Evolutionary conservation across 1,140 invertebrate genomes (phyloP).

Genomic region (Himalopsyche phryganea): DNA sequence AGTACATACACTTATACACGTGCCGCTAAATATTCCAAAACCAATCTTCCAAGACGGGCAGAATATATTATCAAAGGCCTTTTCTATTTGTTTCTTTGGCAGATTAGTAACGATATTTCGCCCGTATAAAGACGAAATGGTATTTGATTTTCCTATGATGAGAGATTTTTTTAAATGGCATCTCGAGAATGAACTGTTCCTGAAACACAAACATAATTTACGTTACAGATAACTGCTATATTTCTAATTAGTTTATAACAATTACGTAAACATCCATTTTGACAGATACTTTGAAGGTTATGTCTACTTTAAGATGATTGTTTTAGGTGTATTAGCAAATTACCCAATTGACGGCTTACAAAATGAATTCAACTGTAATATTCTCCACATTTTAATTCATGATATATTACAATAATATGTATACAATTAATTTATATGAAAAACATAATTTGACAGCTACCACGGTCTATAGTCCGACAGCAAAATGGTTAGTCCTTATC

Average conservation of each 20-base stretch:
- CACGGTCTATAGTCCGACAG: no score
- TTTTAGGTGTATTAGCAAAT: background rate
- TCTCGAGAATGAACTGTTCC: background rate
- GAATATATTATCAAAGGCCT: slow-evolving; percentile 20
- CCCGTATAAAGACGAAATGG: slow-evolving; percentile 5
- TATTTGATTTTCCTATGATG: background rate
- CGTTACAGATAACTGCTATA: background rate
- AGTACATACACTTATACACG: slow-evolving; percentile 16
- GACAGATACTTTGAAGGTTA: background rate
- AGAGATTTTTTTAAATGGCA: slow-evolving; percentile 1
- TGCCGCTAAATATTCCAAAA: slow-evolving; percentile 19
- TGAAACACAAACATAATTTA: slow-evolving; percentile 6
- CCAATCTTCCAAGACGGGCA: slow-evolving; percentile 25
- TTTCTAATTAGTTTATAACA: background rate
- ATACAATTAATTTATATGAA: background rate
- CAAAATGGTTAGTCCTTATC: no score
- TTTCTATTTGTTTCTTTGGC: slow-evolving; percentile 1
- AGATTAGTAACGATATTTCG: slow-evolving; percentile 13
- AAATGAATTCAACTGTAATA: slow-evolving; percentile 13
- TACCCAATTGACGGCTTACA: slow-evolving; percentile 14
- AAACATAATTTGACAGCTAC: no score
- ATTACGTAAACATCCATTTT: background rate
- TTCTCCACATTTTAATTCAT: slow-evolving; percentile 27
- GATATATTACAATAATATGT: background rate
- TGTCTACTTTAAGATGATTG: no score